Base-by-base conservation (phyloP, 2,888 invertebrate genomes). In the Xiphydria camelus region DNA sequence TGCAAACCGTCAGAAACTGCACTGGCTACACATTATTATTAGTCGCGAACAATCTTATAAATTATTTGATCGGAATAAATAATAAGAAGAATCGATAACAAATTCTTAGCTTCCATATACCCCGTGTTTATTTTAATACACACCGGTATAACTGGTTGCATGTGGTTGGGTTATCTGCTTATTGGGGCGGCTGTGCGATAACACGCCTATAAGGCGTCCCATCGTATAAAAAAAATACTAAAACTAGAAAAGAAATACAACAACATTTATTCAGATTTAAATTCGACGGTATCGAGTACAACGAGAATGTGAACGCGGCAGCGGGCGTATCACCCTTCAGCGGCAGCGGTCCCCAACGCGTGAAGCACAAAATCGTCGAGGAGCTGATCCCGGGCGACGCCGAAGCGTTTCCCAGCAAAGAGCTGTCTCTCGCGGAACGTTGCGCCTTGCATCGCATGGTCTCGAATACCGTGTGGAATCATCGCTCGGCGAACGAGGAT, bases 231-330 rank as follows among this genome's bases (percentile, higher is more conserved):
- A n/a, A n/a, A n/a, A n/a, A n/a, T n/a, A n/a, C n/a, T n/a, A n/a
- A n/a, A n/a, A n/a, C n/a, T n/a, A n/a, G n/a, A n/a, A n/a, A n/a
- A n/a, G n/a, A n/a, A n/a, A n/a, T n/a, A n/a, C n/a, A n/a, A n/a
- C n/a, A n/a, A n/a, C n/a, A n/a, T n/a, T n/a, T n/a, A n/a, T n/a
- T 22, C 15, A 68, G 70, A 41, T 69, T 65, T 34, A 66, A 66
- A 47, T 61, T 70, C 21, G 70, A 70, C 33, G 70, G 70, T 2
- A 51, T 70, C 10, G 57, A 61, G 33, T 53, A 57, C 35, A 55
- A 59, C 19, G 40, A 53, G 9, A 37, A 50, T 6, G 33, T 66
- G 22, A 45, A 46, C 12, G 35, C 44, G 3, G 49, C 42, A 3
- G 53, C 59, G 1, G 63, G 61, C 1, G 45, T 69, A 36, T 43